phyloP scores from a whole-genome alignment of 2,113 vertebrate genomes.

The Vicugna pacos region DNA sequence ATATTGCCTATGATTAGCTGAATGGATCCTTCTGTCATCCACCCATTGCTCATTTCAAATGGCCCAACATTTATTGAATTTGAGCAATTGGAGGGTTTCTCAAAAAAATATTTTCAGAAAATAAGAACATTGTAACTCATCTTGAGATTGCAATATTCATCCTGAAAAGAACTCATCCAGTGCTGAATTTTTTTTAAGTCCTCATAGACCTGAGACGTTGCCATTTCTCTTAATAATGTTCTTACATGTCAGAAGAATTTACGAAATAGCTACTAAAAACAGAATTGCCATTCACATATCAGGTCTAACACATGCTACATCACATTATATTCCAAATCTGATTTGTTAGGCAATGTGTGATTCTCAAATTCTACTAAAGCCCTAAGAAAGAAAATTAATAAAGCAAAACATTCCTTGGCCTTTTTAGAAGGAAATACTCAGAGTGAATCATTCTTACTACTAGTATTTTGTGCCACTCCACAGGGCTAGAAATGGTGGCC shows the following conservation, averaged over 20 bases:
- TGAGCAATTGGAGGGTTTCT: background rate
- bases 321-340: slow-evolving; percentile 19
- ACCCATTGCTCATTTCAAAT: slow-evolving; percentile 50
- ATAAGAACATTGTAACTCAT: background rate
- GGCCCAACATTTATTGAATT: slow-evolving; percentile 42
- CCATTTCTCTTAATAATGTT: slow-evolving; percentile 47
- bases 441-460: background rate
- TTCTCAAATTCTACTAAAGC: background rate
- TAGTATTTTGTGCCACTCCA: background rate
- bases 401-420: background rate
- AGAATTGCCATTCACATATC: background rate
- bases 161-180: background rate
- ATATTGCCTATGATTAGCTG: background rate
- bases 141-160: background rate
- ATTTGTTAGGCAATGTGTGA: background rate
- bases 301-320: background rate
- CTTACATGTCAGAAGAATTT: background rate
- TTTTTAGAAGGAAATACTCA: slow-evolving; percentile 1
- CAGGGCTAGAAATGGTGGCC: background rate
- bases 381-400: background rate
- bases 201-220: background rate
- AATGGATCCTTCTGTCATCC: background rate
- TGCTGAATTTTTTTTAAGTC: background rate
- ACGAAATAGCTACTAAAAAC: slow-evolving; percentile 35
- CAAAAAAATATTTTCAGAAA: background rate